These are phyloP conservation scores for Sebastes dallii DNA, from an alignment of 2,797 vertebrate species.

Conservation along the genomic window DNA sequence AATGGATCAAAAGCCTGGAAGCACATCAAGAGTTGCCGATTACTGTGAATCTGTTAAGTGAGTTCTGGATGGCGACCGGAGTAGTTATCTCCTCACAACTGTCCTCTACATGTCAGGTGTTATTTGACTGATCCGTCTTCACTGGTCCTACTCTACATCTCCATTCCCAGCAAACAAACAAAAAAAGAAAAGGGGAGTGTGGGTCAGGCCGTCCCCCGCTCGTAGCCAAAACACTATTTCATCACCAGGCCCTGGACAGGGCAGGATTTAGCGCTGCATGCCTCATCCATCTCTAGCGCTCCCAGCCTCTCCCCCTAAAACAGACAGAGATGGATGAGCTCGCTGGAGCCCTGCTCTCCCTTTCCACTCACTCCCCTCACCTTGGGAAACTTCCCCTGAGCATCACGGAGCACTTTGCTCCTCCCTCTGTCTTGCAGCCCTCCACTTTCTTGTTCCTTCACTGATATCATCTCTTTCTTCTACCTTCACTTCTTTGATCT, in stretches of 20 bases:
- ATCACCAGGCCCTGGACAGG: conserved; percentile 63
- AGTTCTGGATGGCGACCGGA: background rate
- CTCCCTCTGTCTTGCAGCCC: conserved; percentile 14
- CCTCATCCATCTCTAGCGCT: conserved; percentile 75
- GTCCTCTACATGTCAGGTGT: conserved; percentile 54
- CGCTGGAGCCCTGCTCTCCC: conserved; percentile 34
- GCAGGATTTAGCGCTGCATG: conserved; percentile 67
- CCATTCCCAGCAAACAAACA: conserved; percentile 38
- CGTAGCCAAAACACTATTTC: conserved; percentile 73
- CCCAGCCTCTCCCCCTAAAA: conserved; percentile 62
- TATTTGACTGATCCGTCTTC: conserved; percentile 54
- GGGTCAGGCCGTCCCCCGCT: conserved; percentile 41
- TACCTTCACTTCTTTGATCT: conserved; percentile 1
- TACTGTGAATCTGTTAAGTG: conserved; percentile 2
- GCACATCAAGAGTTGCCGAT: background rate
- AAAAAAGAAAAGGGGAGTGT: conserved; percentile 55
- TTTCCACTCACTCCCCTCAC: conserved; percentile 66
- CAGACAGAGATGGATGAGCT: conserved; percentile 73
- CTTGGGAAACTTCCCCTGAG: conserved; percentile 50
- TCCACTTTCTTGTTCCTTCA: background rate
- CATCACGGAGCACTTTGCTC: conserved; percentile 18
- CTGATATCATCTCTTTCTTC: background rate
- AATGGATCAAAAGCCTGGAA: conserved; percentile 35
- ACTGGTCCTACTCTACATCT: conserved; percentile 29
- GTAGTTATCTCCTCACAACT: conserved; percentile 1